Evolutionary conservation across 2,888 invertebrate genomes (phyloP), one percentile per base, ranked within the genome.

Genomic region (Aleiodes testaceus): DNA sequence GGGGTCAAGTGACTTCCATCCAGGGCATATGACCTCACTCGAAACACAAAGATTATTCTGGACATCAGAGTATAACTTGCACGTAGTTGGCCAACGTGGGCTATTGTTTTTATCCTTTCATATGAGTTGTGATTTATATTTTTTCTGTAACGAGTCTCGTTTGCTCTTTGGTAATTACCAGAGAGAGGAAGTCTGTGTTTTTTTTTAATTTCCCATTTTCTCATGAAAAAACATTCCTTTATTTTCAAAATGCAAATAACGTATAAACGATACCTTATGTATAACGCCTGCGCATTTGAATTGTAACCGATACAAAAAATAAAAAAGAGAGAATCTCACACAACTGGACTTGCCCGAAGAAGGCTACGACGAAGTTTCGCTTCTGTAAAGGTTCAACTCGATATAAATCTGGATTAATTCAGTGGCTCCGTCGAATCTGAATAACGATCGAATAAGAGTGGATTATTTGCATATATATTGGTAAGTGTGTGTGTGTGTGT

Each of bases 341-440:
- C 52, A 26, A 45, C 18, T 49, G 66, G n/a, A 63, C 16, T 36
- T 36, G 36, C 1, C 36, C 36, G 36, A 36, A 36, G 36, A 36
- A 36, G 36, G 36, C 36, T 7, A 36, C 36, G 2, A 11, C 36
- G 26, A 2, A 26, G 26, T 26, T 26, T 36, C 36, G 36, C 36
- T 36, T 36, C 42, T 63, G 44, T 42, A 44, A 14, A 59, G 55
- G 63, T 20, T 44, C 7, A 59, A 69, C 12, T 74, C 66, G 78
- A 80, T 82, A 81, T 83, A 83, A 83, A 84, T 84, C 82, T 81
- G 79, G 81, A 83, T 84, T 83, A 82, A 83, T 83, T 84, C 82
- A 81, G 79, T 76, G 75, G 77, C 79, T 75, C 77, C 78, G 78
- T 78, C 74, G 79, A 79, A 80, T 80, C 79, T 76, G 77, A 79